These are phyloP conservation scores for Ctenopoma kingsleyae DNA, from an alignment of 2,797 vertebrate genomes.

Conservation along the genomic window DNA sequence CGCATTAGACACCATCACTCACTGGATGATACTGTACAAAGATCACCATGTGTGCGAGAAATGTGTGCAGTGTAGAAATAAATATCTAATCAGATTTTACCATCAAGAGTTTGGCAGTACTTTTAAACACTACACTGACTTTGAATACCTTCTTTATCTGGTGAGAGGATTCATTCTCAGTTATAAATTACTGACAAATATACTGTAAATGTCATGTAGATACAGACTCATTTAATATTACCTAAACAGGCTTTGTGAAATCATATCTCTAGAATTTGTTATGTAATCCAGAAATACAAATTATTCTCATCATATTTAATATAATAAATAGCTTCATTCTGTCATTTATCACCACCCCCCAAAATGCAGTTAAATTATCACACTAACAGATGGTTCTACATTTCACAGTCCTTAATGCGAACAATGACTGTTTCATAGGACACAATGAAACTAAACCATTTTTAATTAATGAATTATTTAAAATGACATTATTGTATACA, in stretches of 20 bases:
- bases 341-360: no score
- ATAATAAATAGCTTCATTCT: no score
- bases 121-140: not conserved
- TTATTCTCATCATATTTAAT: no score
- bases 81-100: slow-evolving; percentile 1
- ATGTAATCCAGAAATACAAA: no score
- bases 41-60: not conserved
- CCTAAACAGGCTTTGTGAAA: not conserved
- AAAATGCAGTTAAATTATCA: no score
- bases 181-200: not conserved
- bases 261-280: no score
- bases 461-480: not conserved
- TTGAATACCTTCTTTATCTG: not conserved
- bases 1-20: not conserved
- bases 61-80: slow-evolving; percentile 1
- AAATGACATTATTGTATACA: not conserved
- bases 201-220: not conserved
- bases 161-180: not conserved
- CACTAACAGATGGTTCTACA: not conserved
- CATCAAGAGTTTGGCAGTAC: not conserved
- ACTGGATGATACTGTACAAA: slow-evolving; percentile 1
- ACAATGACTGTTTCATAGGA: not conserved
- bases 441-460: not conserved
- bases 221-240: not conserved
- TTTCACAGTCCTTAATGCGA: not conserved